Base-by-base conservation (phyloP, 2,113 vertebrate species). In the Dermatemys mawii region DNA sequence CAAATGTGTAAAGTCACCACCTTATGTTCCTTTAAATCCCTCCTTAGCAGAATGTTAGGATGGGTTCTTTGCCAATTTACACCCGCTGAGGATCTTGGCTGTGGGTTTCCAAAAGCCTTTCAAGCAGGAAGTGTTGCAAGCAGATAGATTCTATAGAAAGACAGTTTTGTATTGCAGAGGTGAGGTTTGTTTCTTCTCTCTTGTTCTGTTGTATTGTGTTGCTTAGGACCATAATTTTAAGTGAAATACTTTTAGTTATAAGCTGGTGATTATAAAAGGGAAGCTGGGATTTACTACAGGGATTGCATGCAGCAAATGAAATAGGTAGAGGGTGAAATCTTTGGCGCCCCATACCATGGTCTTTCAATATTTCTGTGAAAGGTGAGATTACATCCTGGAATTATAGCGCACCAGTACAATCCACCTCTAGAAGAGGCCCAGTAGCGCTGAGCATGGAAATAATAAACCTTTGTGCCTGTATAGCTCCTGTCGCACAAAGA, bases 371-470 rank as follows among this genome's bases (percentile, higher is more conserved):
- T 55, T 41, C 73, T 55, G 67, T 32, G 3, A n/a, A 79, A 90
- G 88, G 60, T 0, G 0, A 19, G 78, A 22, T 63, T 35, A 3
- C 51, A 78, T 50, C 87, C 94, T 16, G 0, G 1, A 88, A 87
- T 88, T 87, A 55, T 2, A 76, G 73, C 60, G 57, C 89, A n/a
- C 32, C 35, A 35, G 9, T n/a, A 67, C 85, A 5, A 73, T 54
- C 44, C 48, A 49, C 10, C 29, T 2, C 67, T 12, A 0, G 8
- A 16, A 5, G 81, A n/a, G 63, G 89, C 79, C 5, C 63, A 75
- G 5, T 50, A 0, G 55, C 86, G 16, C 1, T 12, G 5, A 54
- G 83, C 1, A 0, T 1, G 0, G 44, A 2, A 67, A 0, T 1
- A 63, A 14, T 11, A 46, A 1, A 54, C n/a, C 11, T 48, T 4